Conservation (phyloP, 2,888 invertebrate species). For the Hemicrepidius hirtus region DNA sequence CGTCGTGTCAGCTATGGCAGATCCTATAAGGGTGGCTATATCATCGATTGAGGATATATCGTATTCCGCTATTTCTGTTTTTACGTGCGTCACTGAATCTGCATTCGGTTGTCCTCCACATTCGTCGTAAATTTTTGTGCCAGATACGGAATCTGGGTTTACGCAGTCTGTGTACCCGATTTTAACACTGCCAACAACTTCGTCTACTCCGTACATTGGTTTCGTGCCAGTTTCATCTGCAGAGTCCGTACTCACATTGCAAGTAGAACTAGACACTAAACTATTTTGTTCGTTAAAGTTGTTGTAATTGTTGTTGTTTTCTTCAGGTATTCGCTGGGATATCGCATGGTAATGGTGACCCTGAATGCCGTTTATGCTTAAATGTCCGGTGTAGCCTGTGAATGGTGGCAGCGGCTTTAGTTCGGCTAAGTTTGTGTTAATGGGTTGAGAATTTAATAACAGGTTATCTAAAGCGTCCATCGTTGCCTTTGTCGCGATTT, state of each 20-base stretch:
- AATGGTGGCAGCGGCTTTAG: slow-evolving; percentile 91
- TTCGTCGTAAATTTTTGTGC: slow-evolving; percentile 73
- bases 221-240: slow-evolving; percentile 74
- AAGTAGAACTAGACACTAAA: slow-evolving; percentile 84
- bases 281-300: slow-evolving; percentile 78
- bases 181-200: slow-evolving; percentile 66
- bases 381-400: slow-evolving; percentile 88
- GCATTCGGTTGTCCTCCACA: slow-evolving; percentile 74
- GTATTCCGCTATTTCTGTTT: slow-evolving; percentile 76
- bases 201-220: slow-evolving; percentile 73
- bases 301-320: slow-evolving; percentile 79
- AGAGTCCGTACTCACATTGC: slow-evolving; percentile 76
- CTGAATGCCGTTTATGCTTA: slow-evolving; percentile 91
- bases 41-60: slow-evolving; percentile 88
- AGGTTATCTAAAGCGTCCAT: slow-evolving; percentile 84
- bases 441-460: slow-evolving; percentile 74
- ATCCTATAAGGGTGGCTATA: slow-evolving; percentile 90
- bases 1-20: slow-evolving; percentile 92
- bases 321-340: slow-evolving; percentile 84
- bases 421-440: slow-evolving; percentile 83
- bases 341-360: slow-evolving; percentile 92
- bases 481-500: slow-evolving; percentile 71
- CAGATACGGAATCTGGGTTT: slow-evolving; percentile 77
- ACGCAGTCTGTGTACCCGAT: slow-evolving; percentile 72
- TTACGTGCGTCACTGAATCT: slow-evolving; percentile 72